Base-by-base conservation (phyloP, 2,888 invertebrate genomes). In the Fissipunctia ypsillon region DNA sequence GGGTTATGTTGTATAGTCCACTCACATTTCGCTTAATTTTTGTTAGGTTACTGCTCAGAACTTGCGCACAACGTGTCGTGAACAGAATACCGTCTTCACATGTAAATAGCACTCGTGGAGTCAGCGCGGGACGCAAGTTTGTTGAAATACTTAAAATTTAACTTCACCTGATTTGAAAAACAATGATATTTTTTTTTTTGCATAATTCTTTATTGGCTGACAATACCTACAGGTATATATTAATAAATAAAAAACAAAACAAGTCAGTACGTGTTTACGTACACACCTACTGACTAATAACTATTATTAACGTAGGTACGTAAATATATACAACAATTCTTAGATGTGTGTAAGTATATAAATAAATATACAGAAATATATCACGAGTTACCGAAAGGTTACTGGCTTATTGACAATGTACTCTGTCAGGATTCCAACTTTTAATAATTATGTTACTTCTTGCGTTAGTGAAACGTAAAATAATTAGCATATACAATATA, bases 401-500 rank as follows among this genome's bases (percentile, higher is more conserved):
- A 76, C n/a, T 56, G 76, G 31, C 69, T 70, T 12, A 56, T 28
- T 71, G 45, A 28, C 68, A 74, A 25, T 48, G 76, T 56, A 28
- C 54, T 16, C 12, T 73, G 73, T 65, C 76, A 73, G 66, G 66
- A 65, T 56, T 76, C 73, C 66, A 73, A 73, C 4, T 76, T 65
- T 48, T 56, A 54, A 28, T 63, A 45, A 63, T 63, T 74, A 45
- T 73, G 31, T 52, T 74, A 75, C 28, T 56, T 76, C 10, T 63
- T 73, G 63, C 54, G 76, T 56, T 41, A 41, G 48, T 41, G n/a
- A 54, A 28, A 65, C 63, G 52, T 75, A 48, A 56, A 48, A 65
- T 25, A 56, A 75, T 19, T 48, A 54, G 12, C 5, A 0, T 14
- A 10, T 48, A 41, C n/a, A 19, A n/a, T 38, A n/a, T 56, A n/a